Evolutionary conservation across 1,140 invertebrate species (phyloP).

Genomic region (Holcopasites calliopsidis): DNA sequence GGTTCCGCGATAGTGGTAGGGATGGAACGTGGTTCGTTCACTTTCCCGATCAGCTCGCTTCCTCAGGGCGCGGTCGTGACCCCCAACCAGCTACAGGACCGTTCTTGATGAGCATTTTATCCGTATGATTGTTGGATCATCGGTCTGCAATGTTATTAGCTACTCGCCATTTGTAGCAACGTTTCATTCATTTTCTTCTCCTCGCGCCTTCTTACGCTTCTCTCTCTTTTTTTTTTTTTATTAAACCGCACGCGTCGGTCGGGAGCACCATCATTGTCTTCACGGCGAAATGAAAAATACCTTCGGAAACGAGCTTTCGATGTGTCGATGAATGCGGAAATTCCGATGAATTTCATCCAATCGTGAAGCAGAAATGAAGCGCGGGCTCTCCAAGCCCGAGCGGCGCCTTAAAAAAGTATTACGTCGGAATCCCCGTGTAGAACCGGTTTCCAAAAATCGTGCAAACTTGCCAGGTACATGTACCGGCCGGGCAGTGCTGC

Average conservation of each 20-base stretch:
- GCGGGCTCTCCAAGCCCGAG: no score
- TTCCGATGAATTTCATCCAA: not conserved
- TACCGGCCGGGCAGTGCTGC: constrained; percentile 1
- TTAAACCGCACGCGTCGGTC: no score
- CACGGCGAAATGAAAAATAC: not conserved
- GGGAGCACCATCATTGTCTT: no score
- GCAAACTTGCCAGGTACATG: constrained; percentile 18
- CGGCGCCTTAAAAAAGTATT: constrained; percentile 27
- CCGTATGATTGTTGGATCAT: constrained; percentile 13
- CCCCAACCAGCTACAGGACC: constrained; percentile 60
- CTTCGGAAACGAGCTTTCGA: not conserved
- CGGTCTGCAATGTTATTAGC: not conserved
- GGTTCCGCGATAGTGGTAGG: constrained; percentile 71
- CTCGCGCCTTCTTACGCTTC: no score
- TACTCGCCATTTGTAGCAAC: not conserved
- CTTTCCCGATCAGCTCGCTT: constrained; percentile 75
- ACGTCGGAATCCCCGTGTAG: not conserved
- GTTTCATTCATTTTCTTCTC: constrained; percentile 11
- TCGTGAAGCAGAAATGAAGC: not conserved
- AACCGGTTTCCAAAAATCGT: constrained; percentile 45
- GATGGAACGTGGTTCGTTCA: constrained; percentile 80
- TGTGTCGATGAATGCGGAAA: not conserved
- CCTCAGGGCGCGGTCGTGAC: constrained; percentile 77
- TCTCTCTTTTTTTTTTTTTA: no score
- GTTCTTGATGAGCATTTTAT: constrained; percentile 53